Evolutionary conservation across 2,113 vertebrate genomes (phyloP), one percentile per base, ranked within the genome.

Genomic region (Hippocampus barbouri): DNA sequence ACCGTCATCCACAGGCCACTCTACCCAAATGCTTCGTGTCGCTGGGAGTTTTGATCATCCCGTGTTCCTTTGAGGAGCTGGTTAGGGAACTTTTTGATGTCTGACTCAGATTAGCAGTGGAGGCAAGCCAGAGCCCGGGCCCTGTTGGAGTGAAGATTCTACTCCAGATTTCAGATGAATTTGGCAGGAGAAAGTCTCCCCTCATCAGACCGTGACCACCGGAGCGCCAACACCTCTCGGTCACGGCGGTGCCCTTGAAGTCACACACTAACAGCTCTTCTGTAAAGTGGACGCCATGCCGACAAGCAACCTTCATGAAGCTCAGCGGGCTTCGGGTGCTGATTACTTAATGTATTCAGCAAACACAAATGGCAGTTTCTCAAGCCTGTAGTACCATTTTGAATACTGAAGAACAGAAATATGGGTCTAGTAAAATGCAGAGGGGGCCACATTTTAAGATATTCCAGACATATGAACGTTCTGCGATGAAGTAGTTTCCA

Each of bases 191-290:
- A 40, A 2, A 18, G 23, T 61, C 68, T 43, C 68, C 81, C 66
- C 67, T 63, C 79, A 75, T 74, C 78, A 65, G 84, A 85, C 79
- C 83, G 30, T 82, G 79, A 84, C 81, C 74, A 27, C 63, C 23
- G 8, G 41, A 66, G n/a, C 12, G 27, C 14, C 43, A 18, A 15
- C 59, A 15, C 27, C 5, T 25, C 64, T 69, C 81, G 69, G 79
- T 73, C 82, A 81, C 77, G 25, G 71, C 25, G 69, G 38, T 79
- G 87, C 84, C 90, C 90, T 90, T 90, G 89, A 85, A 82, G 12
- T 25, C 62, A 47, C 81, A 83, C 79, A 75, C 72, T 70, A 63
- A 70, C 76, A 56, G 74, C 75, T 76, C 73, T 69, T 43, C 12
- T 8, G 65, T 69, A 68, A 70, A 64, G 56, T 69, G 71, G 74